A percentile compares a stretch with the other conserved stretches of the same genome.
Conservation (phyloP, 2,113 vertebrate genomes). For the Astatoreochromis straeleni region DNA sequence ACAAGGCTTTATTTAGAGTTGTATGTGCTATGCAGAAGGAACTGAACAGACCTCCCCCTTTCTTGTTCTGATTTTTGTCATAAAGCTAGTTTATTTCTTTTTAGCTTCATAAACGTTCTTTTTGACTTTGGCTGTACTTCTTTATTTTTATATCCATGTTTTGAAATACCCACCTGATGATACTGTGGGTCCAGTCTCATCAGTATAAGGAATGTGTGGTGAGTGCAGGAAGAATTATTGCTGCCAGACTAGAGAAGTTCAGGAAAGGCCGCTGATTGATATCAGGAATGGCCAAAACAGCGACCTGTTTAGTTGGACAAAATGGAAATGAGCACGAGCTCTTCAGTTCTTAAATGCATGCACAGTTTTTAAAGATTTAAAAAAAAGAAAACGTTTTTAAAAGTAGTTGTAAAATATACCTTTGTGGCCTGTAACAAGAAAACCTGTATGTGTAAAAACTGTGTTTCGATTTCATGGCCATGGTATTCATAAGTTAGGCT, state of each 20-base stretch:
- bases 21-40: neutral
- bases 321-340: neutral
- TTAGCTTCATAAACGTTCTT: neutral
- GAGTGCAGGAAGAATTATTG: neutral
- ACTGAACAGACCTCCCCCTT: neutral
- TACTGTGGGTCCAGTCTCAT: neutral
- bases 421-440: neutral
- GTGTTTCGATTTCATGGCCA: neutral
- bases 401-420: neutral
- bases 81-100: neutral
- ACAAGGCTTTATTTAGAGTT: neutral
- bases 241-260: neutral
- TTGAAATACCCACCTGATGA: neutral
- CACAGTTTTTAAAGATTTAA: neutral
- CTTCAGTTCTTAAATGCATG: neutral
- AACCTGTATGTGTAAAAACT: neutral
- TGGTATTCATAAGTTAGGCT: neutral
- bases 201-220: neutral
- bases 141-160: neutral
- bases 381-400: accelerated
- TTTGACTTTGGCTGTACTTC: neutral
- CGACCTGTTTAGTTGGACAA: neutral
- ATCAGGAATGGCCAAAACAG: neutral
- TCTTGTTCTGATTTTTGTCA: neutral
- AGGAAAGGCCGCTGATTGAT: accelerated